These are phyloP conservation scores for Riptortus pedestris DNA, from an alignment of 1,140 invertebrate species.

Conservation along the genomic window DNA sequence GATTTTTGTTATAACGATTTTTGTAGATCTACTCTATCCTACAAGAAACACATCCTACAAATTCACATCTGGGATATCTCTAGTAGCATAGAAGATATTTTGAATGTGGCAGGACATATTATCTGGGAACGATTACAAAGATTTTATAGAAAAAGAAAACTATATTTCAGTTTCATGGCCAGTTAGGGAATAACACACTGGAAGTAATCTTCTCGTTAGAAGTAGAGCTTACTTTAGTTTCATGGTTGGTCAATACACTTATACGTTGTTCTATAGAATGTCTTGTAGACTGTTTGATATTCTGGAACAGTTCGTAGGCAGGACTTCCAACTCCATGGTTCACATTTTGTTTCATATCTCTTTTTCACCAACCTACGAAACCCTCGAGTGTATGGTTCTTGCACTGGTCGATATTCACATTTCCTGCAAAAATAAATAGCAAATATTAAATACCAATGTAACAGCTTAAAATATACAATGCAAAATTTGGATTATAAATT, in stretches of 20 bases:
- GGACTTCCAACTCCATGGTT: constrained; percentile 30
- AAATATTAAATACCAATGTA: neutral
- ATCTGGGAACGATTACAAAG: too few relatives aligned
- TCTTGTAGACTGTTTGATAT: constrained; percentile 35
- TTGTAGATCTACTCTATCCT: too few relatives aligned
- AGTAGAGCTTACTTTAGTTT: constrained; percentile 14
- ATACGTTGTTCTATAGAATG: constrained; percentile 33
- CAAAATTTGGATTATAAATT: too few relatives aligned
- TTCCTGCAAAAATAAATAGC: constrained; percentile 30
- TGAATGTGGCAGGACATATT: too few relatives aligned
- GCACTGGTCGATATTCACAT: constrained; percentile 33
- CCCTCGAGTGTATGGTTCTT: constrained; percentile 34
- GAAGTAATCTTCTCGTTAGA: too few relatives aligned
- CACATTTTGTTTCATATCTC: constrained; percentile 32
- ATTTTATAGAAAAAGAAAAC: too few relatives aligned
- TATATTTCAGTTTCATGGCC: too few relatives aligned
- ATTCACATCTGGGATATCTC: too few relatives aligned
- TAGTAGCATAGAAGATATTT: too few relatives aligned
- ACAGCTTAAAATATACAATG: neutral
- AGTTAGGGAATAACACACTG: too few relatives aligned
- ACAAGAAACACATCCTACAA: too few relatives aligned
- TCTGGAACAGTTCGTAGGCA: constrained; percentile 32
- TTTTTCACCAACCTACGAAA: constrained; percentile 32
- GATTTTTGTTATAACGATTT: too few relatives aligned
- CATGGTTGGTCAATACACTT: constrained; percentile 29